Conservation (phyloP, 2,113 vertebrate genomes). For the Varanus salvator region DNA sequence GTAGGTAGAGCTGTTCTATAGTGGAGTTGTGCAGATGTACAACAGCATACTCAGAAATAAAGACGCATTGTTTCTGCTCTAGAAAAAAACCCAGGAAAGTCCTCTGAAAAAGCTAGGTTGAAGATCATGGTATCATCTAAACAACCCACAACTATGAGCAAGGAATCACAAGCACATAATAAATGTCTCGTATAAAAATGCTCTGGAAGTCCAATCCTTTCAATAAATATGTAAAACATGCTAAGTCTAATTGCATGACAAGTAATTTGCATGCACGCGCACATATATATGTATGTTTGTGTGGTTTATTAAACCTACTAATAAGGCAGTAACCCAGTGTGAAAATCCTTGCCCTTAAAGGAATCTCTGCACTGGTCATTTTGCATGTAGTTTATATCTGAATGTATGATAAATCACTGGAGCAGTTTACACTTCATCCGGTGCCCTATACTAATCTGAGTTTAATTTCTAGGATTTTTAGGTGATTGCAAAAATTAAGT, state of each 20-base stretch:
- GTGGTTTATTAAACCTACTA: background rate
- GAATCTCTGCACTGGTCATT: background rate
- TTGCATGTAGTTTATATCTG: background rate
- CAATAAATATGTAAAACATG: background rate
- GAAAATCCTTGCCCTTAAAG: background rate
- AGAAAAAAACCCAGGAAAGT: no score
- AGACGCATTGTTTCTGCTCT: no score
- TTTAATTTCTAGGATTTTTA: background rate
- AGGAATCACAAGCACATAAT: no score
- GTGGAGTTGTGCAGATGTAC: no score
- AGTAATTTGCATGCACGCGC: background rate
- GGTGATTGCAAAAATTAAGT: background rate
- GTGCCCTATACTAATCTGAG: background rate
- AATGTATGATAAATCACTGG: background rate
- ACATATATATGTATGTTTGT: background rate
- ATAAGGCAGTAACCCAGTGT: background rate
- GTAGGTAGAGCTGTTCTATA: no score
- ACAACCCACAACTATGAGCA: no score
- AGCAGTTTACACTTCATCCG: background rate
- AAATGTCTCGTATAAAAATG: no score
- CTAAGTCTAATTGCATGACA: background rate
- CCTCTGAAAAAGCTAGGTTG: no score
- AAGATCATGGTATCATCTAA: no score
- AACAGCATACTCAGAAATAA: no score
- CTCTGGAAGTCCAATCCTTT: background rate